Conservation (phyloP, 2,888 invertebrate genomes). For the Netelia inedita region DNA sequence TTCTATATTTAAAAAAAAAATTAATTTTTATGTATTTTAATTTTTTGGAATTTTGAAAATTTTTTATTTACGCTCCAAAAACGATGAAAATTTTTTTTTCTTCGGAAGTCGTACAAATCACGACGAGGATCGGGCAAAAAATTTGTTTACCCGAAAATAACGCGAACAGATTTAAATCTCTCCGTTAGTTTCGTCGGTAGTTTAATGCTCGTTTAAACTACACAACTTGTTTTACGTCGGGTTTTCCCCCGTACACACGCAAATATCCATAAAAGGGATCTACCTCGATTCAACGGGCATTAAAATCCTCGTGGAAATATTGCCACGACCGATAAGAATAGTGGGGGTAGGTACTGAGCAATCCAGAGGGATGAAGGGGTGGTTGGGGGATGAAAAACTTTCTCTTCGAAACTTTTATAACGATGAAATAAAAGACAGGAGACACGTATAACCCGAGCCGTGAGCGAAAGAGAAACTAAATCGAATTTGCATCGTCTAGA, state of each 20-base stretch:
- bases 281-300: slow-evolving; percentile 57
- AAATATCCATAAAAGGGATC: background rate
- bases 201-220: slow-evolving; percentile 71
- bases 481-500: slow-evolving; percentile 75
- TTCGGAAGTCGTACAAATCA: background rate
- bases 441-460: background rate
- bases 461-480: slow-evolving; percentile 58
- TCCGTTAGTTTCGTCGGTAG: slow-evolving; percentile 48
- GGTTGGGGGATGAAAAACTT: slow-evolving; percentile 63
- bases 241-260: slow-evolving; percentile 44
- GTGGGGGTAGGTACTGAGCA: slow-evolving; percentile 20
- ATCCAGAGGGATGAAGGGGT: slow-evolving; percentile 45
- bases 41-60: too few relatives aligned
- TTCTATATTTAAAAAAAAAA: too few relatives aligned
- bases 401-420: slow-evolving; percentile 75
- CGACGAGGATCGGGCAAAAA: background rate
- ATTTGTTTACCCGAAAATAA: slow-evolving; percentile 51
- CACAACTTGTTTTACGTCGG: slow-evolving; percentile 69
- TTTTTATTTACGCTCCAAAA: too few relatives aligned
- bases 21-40: too few relatives aligned
- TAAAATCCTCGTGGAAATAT: slow-evolving; percentile 76
- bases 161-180: slow-evolving; percentile 36
- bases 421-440: slow-evolving; percentile 78
- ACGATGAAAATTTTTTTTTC: too few relatives aligned
- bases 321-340: slow-evolving; percentile 70